Conservation (phyloP, 2,888 invertebrate species). For the Nomada goodeniana region DNA sequence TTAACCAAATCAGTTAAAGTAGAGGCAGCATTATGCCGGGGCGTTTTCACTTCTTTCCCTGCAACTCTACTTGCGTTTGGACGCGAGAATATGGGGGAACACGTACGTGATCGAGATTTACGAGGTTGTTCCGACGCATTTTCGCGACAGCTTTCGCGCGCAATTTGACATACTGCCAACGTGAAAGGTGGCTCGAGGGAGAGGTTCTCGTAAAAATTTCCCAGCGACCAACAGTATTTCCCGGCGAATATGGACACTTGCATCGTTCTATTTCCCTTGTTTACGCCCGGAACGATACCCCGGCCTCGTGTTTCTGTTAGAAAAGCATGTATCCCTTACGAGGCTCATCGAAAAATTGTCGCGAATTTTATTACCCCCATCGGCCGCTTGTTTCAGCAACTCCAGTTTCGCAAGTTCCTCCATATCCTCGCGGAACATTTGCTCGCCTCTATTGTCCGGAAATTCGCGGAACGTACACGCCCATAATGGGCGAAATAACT, state of each 20-base stretch:
- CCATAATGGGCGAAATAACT: constrained; percentile 9
- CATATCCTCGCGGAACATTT: constrained; percentile 18
- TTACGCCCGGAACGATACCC: constrained; percentile 15
- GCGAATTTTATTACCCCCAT: constrained; percentile 18
- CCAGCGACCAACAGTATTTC: constrained; percentile 17
- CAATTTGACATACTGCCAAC: constrained; percentile 63
- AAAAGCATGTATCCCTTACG: constrained; percentile 16
- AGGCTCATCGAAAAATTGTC: constrained; percentile 52
- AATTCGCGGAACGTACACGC: neutral
- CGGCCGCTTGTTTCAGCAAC: constrained; percentile 10
- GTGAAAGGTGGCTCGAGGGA: constrained; percentile 56
- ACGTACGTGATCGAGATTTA: constrained; percentile 50
- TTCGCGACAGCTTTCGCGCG: constrained; percentile 62
- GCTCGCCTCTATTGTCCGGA: constrained; percentile 3
- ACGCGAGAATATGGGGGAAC: neutral
- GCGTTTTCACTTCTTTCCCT: constrained; percentile 2
- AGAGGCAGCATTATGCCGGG: neutral
- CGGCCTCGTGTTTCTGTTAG: neutral
- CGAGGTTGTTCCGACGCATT: constrained; percentile 48
- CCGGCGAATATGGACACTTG: constrained; percentile 52
- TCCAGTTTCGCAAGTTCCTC: neutral
- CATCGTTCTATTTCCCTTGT: constrained; percentile 17
- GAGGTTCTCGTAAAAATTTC: constrained; percentile 50
- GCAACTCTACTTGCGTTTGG: neutral
- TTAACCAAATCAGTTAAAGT: neutral